Base-by-base conservation (phyloP, 2,888 invertebrate genomes). In the Drosophila infuscata region DNA sequence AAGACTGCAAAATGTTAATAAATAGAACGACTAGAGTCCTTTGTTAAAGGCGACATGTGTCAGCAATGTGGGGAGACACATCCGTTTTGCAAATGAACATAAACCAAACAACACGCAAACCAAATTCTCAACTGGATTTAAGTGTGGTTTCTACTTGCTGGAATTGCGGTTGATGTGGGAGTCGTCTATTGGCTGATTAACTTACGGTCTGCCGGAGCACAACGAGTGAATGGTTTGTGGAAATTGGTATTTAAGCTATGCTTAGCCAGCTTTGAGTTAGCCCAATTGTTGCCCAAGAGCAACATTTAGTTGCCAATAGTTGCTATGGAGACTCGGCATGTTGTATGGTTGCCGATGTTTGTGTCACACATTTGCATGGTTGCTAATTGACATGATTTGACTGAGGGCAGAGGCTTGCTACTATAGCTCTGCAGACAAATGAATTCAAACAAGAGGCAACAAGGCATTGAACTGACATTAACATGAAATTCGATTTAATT, bases 331-430 rank as follows among this genome's bases (percentile, higher is more conserved):
- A 9, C 46, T 46, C 59, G 3, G 30, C 63, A 48, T 63, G 56
- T 72, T 52, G 46, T 38, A 52, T 35, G 20, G 15, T 12, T 25
- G 15, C 11, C 11, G 8, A 17, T 32, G 49, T 53, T 38, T 63
- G 61, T 76, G 83, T 43, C 51, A 43, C 62, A 76, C 67, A 79
- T 84, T 79, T 76, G 68, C 83, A 75, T 80, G 68, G 52, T 51
- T 54, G 58, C 84, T 89, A 86, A 84, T 84, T 89, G 87, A 89
- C 76, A 89, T 81, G 74, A 75, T 75, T 77, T 72, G 59, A 65
- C 17, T 74, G 46, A 41, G 54, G 58, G 62, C 20, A 52, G 54
- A 38, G 20, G 57, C 51, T 52, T 36, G 33, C 17, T 38, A 7
- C 48, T 46, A 29, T n/a, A 15, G 59, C 62, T 67, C 57, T 35